Conservation (phyloP, 2,888 invertebrate species). For the Tachina lurida region DNA sequence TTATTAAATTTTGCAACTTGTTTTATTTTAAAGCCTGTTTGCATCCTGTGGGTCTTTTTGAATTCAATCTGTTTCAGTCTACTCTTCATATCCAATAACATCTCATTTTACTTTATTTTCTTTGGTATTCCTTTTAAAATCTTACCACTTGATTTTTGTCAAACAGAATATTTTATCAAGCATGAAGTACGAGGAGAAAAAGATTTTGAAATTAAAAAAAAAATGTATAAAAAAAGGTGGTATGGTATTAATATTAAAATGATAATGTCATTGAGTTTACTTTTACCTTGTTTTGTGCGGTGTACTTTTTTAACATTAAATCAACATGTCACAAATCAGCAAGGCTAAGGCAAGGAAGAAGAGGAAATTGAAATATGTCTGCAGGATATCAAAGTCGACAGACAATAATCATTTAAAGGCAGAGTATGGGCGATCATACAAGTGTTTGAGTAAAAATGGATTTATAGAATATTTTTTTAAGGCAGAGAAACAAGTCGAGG, state of each 20-base stretch:
- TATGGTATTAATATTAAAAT: conserved; percentile 2
- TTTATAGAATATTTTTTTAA: no score
- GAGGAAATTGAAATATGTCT: neutral
- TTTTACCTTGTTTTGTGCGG: conserved; percentile 9
- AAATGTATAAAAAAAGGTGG: neutral
- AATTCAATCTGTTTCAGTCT: neutral
- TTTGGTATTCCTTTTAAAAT: neutral
- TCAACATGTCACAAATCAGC: conserved; percentile 45
- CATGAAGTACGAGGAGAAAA: conserved; percentile 1
- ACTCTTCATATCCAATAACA: neutral
- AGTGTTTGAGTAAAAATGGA: no score
- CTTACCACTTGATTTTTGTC: conserved; percentile 17
- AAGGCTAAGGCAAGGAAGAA: conserved; percentile 31
- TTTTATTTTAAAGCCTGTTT: neutral
- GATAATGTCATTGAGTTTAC: conserved; percentile 38
- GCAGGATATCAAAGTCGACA: neutral
- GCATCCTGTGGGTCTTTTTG: neutral
- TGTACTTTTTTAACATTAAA: conserved; percentile 30
- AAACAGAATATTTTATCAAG: conserved; percentile 58
- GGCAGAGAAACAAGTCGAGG: no score
- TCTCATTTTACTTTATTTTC: conserved; percentile 9
- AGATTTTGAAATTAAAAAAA: neutral
- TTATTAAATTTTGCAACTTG: neutral
- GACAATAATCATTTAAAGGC: neutral
- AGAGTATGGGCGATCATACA: neutral